Evolutionary conservation across 2,113 vertebrate genomes (phyloP).

Genomic region (Hepsetus odoe): DNA sequence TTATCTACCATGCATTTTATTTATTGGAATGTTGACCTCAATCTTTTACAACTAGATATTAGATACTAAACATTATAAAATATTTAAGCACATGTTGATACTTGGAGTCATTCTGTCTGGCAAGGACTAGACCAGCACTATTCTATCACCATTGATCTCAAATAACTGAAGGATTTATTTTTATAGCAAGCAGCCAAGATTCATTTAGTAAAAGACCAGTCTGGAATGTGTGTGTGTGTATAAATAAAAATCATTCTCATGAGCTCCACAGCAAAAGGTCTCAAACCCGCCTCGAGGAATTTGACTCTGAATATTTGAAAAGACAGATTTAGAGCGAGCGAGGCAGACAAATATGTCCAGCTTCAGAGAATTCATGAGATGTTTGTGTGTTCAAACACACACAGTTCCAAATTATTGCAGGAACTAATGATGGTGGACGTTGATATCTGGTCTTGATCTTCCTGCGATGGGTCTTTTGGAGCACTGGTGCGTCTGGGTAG

Average conservation of each 20-base stretch:
- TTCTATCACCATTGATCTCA: neutral
- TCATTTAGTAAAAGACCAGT: neutral
- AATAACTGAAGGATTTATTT: neutral
- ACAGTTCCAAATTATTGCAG: neutral
- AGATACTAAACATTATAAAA: too few relatives aligned
- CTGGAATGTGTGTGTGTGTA: neutral
- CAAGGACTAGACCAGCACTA: neutral
- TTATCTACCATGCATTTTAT: too few relatives aligned
- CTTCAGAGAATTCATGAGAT: neutral
- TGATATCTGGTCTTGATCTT: neutral
- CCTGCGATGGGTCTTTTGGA: neutral
- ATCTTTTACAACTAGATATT: too few relatives aligned
- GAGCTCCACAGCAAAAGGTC: neutral
- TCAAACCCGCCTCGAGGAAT: conserved; percentile 9
- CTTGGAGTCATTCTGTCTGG: neutral
- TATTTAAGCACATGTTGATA: neutral
- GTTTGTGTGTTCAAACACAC: neutral
- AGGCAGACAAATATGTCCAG: neutral
- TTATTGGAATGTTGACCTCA: neutral
- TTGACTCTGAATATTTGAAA: conserved; percentile 16
- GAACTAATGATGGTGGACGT: neutral
- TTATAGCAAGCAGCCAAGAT: neutral
- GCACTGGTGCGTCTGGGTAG: too few relatives aligned
- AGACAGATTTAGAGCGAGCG: too few relatives aligned
- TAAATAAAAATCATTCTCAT: conserved; percentile 17